phyloP scores from a whole-genome alignment of 2,113 vertebrate genomes.

The Danionella cerebrum region DNA sequence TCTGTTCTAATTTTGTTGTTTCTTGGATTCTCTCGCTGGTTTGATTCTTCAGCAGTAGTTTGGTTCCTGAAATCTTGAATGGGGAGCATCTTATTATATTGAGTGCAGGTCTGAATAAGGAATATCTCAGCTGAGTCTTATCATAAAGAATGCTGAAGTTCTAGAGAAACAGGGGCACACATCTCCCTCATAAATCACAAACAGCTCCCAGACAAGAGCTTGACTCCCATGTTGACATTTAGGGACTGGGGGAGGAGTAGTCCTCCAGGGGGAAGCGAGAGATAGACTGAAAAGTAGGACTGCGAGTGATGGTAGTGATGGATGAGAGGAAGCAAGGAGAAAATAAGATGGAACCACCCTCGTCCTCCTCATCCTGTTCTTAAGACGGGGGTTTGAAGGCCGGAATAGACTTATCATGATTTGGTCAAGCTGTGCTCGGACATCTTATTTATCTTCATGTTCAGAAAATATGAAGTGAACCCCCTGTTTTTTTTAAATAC shows the following conservation, averaged over 20 bases:
- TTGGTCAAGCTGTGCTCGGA: background rate
- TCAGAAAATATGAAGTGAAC: background rate
- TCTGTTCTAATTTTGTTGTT: conserved; percentile 13
- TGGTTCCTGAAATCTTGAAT: too few relatives aligned
- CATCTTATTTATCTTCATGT: conserved; percentile 31
- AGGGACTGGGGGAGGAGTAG: background rate
- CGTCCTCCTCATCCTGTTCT: background rate
- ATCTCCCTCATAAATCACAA: conserved; percentile 34
- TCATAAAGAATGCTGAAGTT: conserved; percentile 15
- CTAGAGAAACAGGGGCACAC: conserved; percentile 18
- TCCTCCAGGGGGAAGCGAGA: conserved; percentile 15
- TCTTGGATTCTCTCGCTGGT: background rate
- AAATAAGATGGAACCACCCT: conserved; percentile 7
- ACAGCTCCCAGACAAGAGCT: conserved; percentile 26
- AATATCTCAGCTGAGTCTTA: conserved; percentile 6
- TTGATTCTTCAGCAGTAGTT: too few relatives aligned
- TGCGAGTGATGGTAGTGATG: background rate
- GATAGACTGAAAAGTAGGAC: background rate
- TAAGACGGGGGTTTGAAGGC: conserved; percentile 16
- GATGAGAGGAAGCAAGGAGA: conserved; percentile 10
- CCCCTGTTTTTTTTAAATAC: too few relatives aligned
- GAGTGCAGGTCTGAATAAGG: background rate
- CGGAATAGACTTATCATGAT: conserved; percentile 1
- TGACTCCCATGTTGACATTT: conserved; percentile 31
- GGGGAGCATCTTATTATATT: too few relatives aligned